Percentiles rank a stretch among this genome's conserved stretches.
These are phyloP conservation scores for Apocrypta bakeri DNA, from an alignment of 1,140 invertebrate genomes.

Conservation along the genomic window DNA sequence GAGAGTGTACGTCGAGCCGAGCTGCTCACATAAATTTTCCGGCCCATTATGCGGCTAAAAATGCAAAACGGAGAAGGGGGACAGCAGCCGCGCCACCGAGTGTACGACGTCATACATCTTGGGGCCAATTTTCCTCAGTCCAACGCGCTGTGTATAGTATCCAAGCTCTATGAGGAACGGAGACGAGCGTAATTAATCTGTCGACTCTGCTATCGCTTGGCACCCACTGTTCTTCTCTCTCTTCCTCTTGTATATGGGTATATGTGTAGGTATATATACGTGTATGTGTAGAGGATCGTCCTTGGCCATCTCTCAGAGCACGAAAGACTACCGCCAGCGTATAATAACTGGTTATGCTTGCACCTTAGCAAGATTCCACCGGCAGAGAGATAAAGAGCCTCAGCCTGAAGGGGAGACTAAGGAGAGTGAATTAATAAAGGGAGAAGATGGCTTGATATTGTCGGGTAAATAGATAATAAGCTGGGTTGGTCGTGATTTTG, in stretches of 20 bases:
- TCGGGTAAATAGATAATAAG: neutral
- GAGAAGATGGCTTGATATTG: neutral
- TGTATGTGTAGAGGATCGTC: neutral
- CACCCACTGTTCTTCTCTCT: too few relatives aligned
- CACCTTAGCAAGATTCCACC: neutral
- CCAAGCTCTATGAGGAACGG: neutral
- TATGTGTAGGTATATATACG: too few relatives aligned
- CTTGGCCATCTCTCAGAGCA: neutral
- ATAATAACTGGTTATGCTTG: slow-evolving; percentile 16
- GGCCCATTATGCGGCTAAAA: neutral
- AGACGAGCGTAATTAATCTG: slow-evolving; percentile 35
- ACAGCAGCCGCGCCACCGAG: neutral
- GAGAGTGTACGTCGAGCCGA: too few relatives aligned
- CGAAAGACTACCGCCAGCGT: neutral
- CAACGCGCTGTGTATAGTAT: neutral
- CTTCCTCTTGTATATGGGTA: too few relatives aligned
- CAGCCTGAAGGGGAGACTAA: neutral
- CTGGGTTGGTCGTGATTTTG: neutral
- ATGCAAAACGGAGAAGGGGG: neutral
- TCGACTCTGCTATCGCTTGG: slow-evolving; percentile 12
- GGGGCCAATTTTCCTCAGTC: neutral
- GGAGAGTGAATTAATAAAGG: neutral
- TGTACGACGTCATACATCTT: slow-evolving; percentile 9
- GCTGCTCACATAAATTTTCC: neutral
- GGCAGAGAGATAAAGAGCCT: neutral